A percentile compares a stretch with the other conserved stretches of the same genome.
phyloP scores from a whole-genome alignment of 2,113 vertebrate genomes.

The Clinocottus analis region DNA sequence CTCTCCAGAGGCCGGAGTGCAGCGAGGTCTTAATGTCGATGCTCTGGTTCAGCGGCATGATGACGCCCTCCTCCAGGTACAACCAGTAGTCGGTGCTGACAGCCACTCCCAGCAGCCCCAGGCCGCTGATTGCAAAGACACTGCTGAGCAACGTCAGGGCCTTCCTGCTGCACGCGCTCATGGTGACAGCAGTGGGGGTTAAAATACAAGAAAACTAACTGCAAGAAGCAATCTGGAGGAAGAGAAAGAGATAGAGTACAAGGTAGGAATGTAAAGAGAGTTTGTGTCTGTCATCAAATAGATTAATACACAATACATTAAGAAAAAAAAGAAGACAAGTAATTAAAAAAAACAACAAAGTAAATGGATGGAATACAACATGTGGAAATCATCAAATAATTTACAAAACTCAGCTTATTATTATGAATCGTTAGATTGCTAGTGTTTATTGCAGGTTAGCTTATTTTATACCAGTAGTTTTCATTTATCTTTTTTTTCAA shows the following conservation, averaged over 20 bases:
- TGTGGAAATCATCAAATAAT: not conserved
- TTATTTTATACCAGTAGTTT: not conserved
- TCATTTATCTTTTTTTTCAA: not conserved
- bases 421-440: not conserved
- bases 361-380: not conserved
- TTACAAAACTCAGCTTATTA: not conserved
- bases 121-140: constrained; percentile 89
- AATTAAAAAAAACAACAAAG: not conserved
- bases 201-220: constrained; percentile 6
- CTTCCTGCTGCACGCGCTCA: constrained; percentile 90
- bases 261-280: not conserved
- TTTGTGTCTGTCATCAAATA: not conserved
- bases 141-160: constrained; percentile 93
- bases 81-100: constrained; percentile 96
- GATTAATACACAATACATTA: not conserved
- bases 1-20: constrained; percentile 93
- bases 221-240: constrained; percentile 32
- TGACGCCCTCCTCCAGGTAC: constrained; percentile 92
- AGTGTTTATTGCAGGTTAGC: not conserved
- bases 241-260: not conserved
- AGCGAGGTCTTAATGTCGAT: constrained; percentile 87
- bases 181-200: constrained; percentile 59
- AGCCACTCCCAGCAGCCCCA: constrained; percentile 90
- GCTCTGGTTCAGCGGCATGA: constrained; percentile 91
- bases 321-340: no score